Evolutionary conservation across 1,140 invertebrate genomes (phyloP).

Genomic region (Cecropterus lyciades): DNA sequence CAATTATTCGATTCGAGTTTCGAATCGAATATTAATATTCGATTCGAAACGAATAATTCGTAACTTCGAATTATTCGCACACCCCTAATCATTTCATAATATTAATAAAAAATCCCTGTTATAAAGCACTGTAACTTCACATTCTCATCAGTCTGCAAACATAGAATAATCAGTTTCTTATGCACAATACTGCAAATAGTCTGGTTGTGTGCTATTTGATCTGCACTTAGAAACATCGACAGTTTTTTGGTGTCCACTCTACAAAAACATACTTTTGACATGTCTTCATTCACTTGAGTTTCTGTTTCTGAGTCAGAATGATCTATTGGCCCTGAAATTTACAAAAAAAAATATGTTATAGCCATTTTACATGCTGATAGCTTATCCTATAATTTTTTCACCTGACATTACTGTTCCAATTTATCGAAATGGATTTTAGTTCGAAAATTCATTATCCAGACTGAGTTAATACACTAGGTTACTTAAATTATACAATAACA

Average conservation of each 20-base stretch:
- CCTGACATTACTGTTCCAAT: no score
- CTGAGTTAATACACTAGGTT: no score
- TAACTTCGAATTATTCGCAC: no score
- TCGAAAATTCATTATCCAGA: no score
- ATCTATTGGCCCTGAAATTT: constrained; percentile 68
- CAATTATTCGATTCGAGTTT: no score
- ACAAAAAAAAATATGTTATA: constrained; percentile 5
- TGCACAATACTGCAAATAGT: constrained; percentile 78
- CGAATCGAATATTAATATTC: no score
- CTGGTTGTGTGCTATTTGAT: constrained; percentile 71
- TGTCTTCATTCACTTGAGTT: constrained; percentile 66
- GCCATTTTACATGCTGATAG: no score
- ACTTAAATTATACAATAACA: no score
- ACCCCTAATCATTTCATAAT: no score
- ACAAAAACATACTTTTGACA: constrained; percentile 63
- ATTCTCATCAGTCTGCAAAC: constrained; percentile 75
- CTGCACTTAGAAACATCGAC: constrained; percentile 76
- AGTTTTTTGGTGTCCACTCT: constrained; percentile 78
- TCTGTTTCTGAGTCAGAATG: constrained; percentile 78
- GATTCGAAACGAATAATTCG: no score
- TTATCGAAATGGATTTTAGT: no score
- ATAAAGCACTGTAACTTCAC: constrained; percentile 80
- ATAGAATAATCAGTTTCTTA: constrained; percentile 70
- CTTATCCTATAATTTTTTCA: no score
- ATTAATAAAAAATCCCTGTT: constrained; percentile 73